Evolutionary conservation across 1,140 invertebrate species (phyloP).

Genomic region (Oncopeltus fasciatus): DNA sequence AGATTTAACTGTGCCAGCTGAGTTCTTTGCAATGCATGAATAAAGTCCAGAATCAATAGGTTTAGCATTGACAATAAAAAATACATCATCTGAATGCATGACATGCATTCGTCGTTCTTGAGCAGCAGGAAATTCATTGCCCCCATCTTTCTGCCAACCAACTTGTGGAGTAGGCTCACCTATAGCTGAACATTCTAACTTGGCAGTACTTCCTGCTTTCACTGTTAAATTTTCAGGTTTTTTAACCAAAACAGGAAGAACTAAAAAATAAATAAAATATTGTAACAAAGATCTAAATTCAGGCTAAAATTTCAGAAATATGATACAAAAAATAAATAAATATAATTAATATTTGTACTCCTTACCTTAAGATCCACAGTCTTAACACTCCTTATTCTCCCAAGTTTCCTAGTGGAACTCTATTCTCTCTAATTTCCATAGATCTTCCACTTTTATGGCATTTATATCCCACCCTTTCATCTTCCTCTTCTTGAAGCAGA

Average conservation of each 20-base stretch:
- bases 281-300: not conserved
- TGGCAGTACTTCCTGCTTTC: conserved; percentile 69
- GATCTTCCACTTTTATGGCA: no score
- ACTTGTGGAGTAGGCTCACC: conserved; percentile 81
- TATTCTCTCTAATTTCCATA: no score
- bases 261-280: conserved; percentile 34
- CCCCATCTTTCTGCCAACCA: conserved; percentile 87
- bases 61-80: conserved; percentile 84
- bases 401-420: no score
- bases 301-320: not conserved
- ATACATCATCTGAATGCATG: conserved; percentile 77
- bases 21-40: conserved; percentile 82
- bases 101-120: conserved; percentile 83
- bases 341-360: no score
- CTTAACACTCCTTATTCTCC: no score
- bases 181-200: conserved; percentile 76
- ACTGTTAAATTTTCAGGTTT: conserved; percentile 71
- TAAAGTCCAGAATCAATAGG: conserved; percentile 78
- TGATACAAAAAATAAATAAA: not conserved
- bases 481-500: no score
- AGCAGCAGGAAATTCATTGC: conserved; percentile 87
- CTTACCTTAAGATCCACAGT: no score
- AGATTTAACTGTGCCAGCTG: conserved; percentile 67
- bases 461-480: no score
- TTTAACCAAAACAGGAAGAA: conserved; percentile 75